Conservation (phyloP, 1,140 invertebrate species). For the Planococcus citri region DNA sequence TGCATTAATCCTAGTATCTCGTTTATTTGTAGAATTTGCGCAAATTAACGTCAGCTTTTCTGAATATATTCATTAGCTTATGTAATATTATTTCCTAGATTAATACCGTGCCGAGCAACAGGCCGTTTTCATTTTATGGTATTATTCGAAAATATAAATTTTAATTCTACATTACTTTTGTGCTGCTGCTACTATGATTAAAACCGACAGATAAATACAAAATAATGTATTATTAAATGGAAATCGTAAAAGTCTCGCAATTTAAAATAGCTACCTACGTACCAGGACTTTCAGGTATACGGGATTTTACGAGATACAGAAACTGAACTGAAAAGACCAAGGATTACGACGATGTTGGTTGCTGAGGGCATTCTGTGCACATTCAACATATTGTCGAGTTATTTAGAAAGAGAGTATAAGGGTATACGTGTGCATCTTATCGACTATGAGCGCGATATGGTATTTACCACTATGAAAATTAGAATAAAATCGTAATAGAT, state of each 20-base stretch:
- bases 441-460: no score
- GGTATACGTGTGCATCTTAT: no score
- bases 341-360: no score
- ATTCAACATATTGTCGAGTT: no score
- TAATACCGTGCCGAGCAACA: background rate
- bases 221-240: conserved; percentile 4
- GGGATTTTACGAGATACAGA: no score
- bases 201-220: background rate
- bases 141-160: conserved; percentile 8
- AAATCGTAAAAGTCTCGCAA: background rate
- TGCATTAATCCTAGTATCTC: background rate
- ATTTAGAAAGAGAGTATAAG: no score
- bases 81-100: background rate
- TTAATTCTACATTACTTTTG: background rate
- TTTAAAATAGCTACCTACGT: no score
- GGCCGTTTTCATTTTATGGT: background rate
- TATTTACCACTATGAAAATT: no score
- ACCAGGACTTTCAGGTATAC: no score
- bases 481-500: no score
- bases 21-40: conserved; percentile 7
- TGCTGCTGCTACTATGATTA: background rate
- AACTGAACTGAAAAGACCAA: no score
- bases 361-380: no score
- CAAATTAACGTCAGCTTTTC: conserved; percentile 6
- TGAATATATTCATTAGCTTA: background rate